These are phyloP conservation scores for Lithodes maja DNA, from an alignment of 2,888 invertebrate species.

Conservation along the genomic window DNA sequence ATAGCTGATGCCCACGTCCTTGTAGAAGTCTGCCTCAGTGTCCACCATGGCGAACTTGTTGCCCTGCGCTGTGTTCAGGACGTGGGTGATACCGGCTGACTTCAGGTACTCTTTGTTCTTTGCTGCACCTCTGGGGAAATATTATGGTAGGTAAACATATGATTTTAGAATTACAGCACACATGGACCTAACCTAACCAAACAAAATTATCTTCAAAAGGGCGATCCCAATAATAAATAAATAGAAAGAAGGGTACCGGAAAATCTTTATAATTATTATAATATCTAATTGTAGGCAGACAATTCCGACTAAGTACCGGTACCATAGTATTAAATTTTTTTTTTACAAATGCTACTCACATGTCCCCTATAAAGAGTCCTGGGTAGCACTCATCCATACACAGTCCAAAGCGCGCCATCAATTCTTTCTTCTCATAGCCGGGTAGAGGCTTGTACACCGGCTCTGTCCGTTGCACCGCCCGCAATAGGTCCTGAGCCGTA, in stretches of 20 bases:
- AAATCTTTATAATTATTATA: no score
- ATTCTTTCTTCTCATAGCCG: not conserved
- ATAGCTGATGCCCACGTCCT: slow-evolving; percentile 84
- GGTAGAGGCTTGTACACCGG: not conserved
- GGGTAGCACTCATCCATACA: slow-evolving; percentile 76
- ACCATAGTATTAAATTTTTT: no score
- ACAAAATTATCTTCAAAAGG: not conserved
- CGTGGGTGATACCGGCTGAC: slow-evolving; percentile 87
- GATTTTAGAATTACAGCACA: no score
- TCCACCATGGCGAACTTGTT: slow-evolving; percentile 83
- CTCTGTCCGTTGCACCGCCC: not conserved
- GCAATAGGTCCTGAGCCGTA: not conserved
- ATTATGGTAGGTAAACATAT: not conserved
- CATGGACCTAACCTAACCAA: not conserved
- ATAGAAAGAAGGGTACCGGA: not conserved
- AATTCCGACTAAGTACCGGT: no score
- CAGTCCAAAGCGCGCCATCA: slow-evolving; percentile 40
- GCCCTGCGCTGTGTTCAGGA: slow-evolving; percentile 91
- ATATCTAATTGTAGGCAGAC: no score
- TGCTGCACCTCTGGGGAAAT: slow-evolving; percentile 80
- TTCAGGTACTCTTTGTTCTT: slow-evolving; percentile 84
- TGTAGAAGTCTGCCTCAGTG: slow-evolving; percentile 72
- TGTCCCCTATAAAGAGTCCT: slow-evolving; percentile 75
- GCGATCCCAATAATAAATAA: not conserved
- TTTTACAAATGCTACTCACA: slow-evolving; percentile 63